Base-by-base conservation (phyloP, 2,888 invertebrate genomes). In the Aproaerema taeniolella region DNA sequence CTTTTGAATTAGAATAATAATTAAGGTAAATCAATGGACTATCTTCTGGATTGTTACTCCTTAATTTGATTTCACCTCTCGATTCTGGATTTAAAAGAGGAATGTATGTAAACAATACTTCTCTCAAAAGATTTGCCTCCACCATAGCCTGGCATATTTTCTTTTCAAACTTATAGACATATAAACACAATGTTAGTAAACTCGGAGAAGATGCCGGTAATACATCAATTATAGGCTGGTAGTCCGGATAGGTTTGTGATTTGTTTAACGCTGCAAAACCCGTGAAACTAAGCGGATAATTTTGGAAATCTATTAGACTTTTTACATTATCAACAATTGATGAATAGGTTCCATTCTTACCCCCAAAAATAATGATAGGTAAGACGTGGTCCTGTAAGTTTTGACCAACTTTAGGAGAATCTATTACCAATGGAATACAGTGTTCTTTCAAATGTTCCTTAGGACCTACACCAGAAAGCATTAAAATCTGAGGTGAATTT, bases 381-480 rank as follows among this genome's bases (percentile, higher is more conserved):
- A 68, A 4, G 1, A 61, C 36, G 31, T 78, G 78, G 38, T 78
- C 72, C 48, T 70, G 68, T 20, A 76, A 49, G 41, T 76, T 73
- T 32, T 53, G 42, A 1, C 78, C 78, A 1, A 78, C 72, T 2
- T 58, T 53, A 10, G 64, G 63, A 1, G 56, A 62, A 47, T 75
- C 43, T 2, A 61, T 16, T 7, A 63, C n/a, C 0, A 67, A 45
- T 31, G 58, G 20, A 15, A 75, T 67, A 8, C 50, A 47, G 16
- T 62, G 46, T 42, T 66, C 52, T 29, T 56, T 17, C 10, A 78
- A 58, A 49, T 77, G 60, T 1, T 60, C 41, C 31, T 52, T 57
- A 1, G 70, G 68, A 7, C 78, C 78, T 12, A 78, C 55, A 1
- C 78, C 77, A 1, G 77, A 78, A 5, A 73, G 41, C 74, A 78